These are phyloP conservation scores for Bathynomus jamesi DNA, from an alignment of 1,140 invertebrate genomes.

Conservation along the genomic window DNA sequence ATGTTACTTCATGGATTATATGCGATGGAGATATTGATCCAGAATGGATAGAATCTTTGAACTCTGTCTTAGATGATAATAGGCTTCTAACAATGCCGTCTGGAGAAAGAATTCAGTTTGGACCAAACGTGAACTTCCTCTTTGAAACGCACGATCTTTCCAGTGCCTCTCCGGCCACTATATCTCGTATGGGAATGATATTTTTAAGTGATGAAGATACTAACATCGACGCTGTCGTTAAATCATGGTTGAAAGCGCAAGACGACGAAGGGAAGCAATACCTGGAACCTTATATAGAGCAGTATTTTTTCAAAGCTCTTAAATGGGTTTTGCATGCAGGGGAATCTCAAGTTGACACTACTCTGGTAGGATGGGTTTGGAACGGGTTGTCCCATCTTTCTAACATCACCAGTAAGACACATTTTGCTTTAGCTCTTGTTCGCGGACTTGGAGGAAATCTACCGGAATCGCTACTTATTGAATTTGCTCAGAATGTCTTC, in stretches of 20 bases:
- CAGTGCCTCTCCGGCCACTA: constrained; percentile 91
- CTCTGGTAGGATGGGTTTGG: constrained; percentile 53
- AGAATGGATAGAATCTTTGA: constrained; percentile 96
- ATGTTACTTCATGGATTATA: constrained; percentile 72
- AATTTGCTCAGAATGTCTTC: constrained; percentile 54
- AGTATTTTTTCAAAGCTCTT: constrained; percentile 56
- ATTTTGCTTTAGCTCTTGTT: constrained; percentile 56
- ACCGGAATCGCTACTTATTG: constrained; percentile 45
- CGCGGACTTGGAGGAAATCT: constrained; percentile 59
- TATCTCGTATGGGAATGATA: constrained; percentile 94
- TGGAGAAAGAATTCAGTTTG: constrained; percentile 93
- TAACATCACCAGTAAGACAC: constrained; percentile 47
- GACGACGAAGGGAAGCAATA: constrained; percentile 42
- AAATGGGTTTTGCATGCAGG: constrained; percentile 48
- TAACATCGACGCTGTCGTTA: constrained; percentile 52
- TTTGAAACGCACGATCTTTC: constrained; percentile 95
- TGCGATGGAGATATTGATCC: constrained; percentile 98
- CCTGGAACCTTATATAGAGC: constrained; percentile 49
- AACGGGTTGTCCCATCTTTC: constrained; percentile 56
- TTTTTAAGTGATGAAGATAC: constrained; percentile 65
- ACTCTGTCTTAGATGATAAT: constrained; percentile 94
- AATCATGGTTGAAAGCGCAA: constrained; percentile 52
- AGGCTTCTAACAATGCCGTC: constrained; percentile 87
- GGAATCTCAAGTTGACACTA: constrained; percentile 52
- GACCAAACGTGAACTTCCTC: constrained; percentile 82